Conservation (phyloP, 2,888 invertebrate species). For the Melanotus villosus region DNA sequence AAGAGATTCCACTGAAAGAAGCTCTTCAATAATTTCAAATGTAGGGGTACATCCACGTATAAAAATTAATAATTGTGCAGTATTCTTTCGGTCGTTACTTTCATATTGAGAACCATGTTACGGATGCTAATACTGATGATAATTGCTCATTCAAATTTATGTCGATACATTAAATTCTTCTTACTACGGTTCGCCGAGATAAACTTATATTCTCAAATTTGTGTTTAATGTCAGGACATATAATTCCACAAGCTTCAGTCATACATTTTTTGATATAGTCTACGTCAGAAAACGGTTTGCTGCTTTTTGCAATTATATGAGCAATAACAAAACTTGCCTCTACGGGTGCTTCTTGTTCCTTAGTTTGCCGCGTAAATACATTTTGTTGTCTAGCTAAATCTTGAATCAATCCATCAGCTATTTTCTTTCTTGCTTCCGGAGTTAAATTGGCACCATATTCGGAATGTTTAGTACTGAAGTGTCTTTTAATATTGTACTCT, state of each 20-base stretch:
- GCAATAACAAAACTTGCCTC: neutral
- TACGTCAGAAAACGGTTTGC: neutral
- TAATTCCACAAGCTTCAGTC: neutral
- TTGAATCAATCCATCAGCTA: neutral
- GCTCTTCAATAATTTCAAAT: neutral
- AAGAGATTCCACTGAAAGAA: neutral
- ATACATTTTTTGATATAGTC: neutral
- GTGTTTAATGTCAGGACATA: neutral
- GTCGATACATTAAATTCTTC: slow-evolving; percentile 1
- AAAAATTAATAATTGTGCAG: slow-evolving; percentile 6
- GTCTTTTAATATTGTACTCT: neutral
- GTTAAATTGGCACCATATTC: neutral
- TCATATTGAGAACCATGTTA: neutral
- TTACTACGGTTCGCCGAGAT: neutral
- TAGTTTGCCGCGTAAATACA: neutral
- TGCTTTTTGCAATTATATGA: neutral
- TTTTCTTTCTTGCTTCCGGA: neutral
- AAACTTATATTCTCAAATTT: neutral
- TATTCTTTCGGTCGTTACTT: neutral
- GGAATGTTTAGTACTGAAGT: neutral
- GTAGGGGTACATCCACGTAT: neutral
- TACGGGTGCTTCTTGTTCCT: neutral
- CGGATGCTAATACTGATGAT: neutral
- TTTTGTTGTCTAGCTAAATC: neutral
- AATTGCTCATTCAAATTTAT: neutral